These are phyloP conservation scores for Grapholita molesta DNA, from an alignment of 1,140 invertebrate genomes.

Conservation along the genomic window DNA sequence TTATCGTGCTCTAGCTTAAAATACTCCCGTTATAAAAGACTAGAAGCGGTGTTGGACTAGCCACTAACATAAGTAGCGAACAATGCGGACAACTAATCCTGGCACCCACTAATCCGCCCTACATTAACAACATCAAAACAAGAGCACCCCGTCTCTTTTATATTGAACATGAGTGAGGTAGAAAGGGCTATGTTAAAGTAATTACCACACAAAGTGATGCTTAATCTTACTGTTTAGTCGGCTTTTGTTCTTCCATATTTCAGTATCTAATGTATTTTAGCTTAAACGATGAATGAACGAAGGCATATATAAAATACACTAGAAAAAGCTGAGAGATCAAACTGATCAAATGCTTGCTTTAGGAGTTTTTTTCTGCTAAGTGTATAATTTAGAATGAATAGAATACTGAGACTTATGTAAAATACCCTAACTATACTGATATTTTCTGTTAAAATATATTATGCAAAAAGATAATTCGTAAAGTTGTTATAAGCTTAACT, in stretches of 20 bases:
- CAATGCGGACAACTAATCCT: constrained; percentile 6
- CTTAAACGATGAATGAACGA: too few species aligned
- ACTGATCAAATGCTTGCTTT: too few species aligned
- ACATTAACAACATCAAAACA: not conserved
- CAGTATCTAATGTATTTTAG: too few species aligned
- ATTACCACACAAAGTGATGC: not conserved
- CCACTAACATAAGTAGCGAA: not conserved
- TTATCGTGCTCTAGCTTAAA: not conserved
- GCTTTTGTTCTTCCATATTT: not conserved
- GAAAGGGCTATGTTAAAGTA: not conserved
- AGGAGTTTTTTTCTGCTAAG: too few species aligned
- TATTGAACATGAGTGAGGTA: not conserved
- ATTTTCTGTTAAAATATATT: too few species aligned
- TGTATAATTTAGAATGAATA: too few species aligned
- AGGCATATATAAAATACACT: too few species aligned
- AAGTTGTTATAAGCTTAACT: too few species aligned
- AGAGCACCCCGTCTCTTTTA: not conserved
- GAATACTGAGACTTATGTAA: too few species aligned
- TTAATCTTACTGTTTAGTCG: not conserved
- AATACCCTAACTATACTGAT: too few species aligned
- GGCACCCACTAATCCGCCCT: not conserved
- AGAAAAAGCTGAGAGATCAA: too few species aligned
- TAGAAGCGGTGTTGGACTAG: not conserved
- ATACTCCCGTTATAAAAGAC: not conserved
- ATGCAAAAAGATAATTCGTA: too few species aligned